Conservation (phyloP, 2,888 invertebrate genomes). For the Apodemia mormo region DNA sequence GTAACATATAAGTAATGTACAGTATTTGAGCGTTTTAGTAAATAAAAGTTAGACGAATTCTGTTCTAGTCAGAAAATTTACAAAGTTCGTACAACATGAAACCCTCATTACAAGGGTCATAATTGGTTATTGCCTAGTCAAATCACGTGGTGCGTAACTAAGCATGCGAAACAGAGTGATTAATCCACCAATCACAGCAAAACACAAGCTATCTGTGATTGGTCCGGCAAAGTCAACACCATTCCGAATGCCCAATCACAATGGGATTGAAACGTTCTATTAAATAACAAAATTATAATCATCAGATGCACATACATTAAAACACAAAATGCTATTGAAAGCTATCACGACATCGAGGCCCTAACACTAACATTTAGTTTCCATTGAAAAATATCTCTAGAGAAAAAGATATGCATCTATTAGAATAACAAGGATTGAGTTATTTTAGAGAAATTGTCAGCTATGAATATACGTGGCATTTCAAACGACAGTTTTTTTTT, state of each 20-base stretch:
- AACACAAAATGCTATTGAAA: constrained; percentile 49
- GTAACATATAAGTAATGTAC: constrained; percentile 22
- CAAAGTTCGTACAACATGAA: not conserved
- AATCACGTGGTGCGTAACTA: constrained; percentile 4
- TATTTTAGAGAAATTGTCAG: constrained; percentile 61
- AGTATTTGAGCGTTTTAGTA: constrained; percentile 22
- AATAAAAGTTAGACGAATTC: constrained; percentile 11
- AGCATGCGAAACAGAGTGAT: constrained; percentile 8
- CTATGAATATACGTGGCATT: constrained; percentile 22
- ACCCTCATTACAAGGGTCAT: not conserved
- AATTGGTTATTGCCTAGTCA: constrained; percentile 8
- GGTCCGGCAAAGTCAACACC: not conserved
- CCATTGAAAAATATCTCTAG: constrained; percentile 76
- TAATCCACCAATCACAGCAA: not conserved
- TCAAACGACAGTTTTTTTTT: not conserved
- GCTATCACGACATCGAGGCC: constrained; percentile 75
- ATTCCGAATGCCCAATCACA: not conserved
- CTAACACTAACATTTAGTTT: constrained; percentile 71
- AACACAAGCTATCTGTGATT: not conserved
- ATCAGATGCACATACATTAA: constrained; percentile 17
- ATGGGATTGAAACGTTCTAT: constrained; percentile 1
- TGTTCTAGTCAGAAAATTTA: not conserved
- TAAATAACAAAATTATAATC: not conserved
- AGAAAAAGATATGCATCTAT: constrained; percentile 81
- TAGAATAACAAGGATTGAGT: constrained; percentile 61